Base-by-base conservation (phyloP, 2,797 vertebrate species). In the Coregonus sp. region DNA sequence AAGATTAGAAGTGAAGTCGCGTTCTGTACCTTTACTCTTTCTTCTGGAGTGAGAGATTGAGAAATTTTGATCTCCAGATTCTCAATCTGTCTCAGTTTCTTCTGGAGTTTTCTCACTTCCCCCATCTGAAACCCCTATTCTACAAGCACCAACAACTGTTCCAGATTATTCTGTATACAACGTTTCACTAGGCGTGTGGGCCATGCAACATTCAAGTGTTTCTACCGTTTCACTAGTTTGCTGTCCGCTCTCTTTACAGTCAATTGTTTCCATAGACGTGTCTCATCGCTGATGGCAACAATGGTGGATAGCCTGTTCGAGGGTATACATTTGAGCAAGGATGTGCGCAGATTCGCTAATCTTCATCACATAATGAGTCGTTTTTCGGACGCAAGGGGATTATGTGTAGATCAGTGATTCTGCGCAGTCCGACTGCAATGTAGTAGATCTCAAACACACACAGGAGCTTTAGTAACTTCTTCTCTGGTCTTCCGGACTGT, bases 81-180 rank as follows among this genome's bases (percentile, higher is more conserved):
- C 80, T 93, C 95, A 92, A 96, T 96, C 92, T 95, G 94, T 75
- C 95, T 94, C 84, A 96, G 90, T 80, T 96, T 96, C 93, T 96
- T 96, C 86, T 95, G 93, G 66, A 96, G 89, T 83, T 95, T 95
- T 86, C 95, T 95, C 79, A 93, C 92, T 78, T 95, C 94, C 91
- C 94, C 94, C 94, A 95, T 95, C 68, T 91, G 89, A 79, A 82
- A 29, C 25, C 5, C 25, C 3, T 72, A 16, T 29, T 52, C 2
- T 50, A 25, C 20, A 29, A 71, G 15, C 50, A 16, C 69, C 3
- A 51, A 70, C 5, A 59, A 9, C 56, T 59, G 56, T 59, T n/a
- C 56, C 56, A 20, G n/a, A 59, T 59, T 20, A 7, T 18, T 47
- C 9, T 6, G 56, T 59, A 5, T 6, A 18, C 7, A 59, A 59